These are phyloP conservation scores for Cetonia aurata DNA, from an alignment of 2,888 invertebrate genomes.

Conservation along the genomic window DNA sequence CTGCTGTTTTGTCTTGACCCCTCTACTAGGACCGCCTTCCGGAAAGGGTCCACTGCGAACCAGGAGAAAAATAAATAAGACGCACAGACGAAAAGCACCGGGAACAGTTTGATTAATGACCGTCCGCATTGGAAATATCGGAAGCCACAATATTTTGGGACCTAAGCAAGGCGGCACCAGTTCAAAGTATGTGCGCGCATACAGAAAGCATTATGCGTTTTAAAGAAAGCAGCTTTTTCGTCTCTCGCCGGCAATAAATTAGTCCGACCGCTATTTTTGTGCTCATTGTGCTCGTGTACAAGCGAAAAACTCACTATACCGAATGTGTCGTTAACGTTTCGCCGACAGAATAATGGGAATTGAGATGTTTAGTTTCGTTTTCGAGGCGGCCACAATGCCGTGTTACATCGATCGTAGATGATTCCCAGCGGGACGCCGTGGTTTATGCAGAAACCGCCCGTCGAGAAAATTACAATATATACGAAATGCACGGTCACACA, in stretches of 20 bases:
- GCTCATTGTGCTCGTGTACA: too few relatives aligned
- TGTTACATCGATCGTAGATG: slow-evolving; percentile 15
- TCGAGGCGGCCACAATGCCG: slow-evolving; percentile 1
- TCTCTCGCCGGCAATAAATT: too few relatives aligned
- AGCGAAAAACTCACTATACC: too few relatives aligned
- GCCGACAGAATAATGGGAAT: too few relatives aligned
- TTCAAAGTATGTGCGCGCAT: too few relatives aligned
- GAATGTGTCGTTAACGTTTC: too few relatives aligned
- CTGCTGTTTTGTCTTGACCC: neutral
- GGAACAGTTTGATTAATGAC: slow-evolving; percentile 30
- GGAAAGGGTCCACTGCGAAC: neutral
- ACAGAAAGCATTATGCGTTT: too few relatives aligned
- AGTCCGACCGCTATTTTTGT: too few relatives aligned
- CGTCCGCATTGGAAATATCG: slow-evolving; percentile 20
- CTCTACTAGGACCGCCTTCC: neutral
- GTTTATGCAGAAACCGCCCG: slow-evolving; percentile 22
- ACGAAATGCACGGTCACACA: neutral
- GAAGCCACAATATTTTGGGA: slow-evolving; percentile 41
- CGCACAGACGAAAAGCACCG: slow-evolving; percentile 1
- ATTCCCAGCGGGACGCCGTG: neutral
- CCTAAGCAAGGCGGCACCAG: slow-evolving; percentile 3
- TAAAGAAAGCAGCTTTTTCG: too few relatives aligned
- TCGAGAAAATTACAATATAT: slow-evolving; percentile 24
- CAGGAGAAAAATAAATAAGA: neutral
- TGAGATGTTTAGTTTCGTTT: slow-evolving; percentile 6